These are phyloP conservation scores for Cheiracanthium punctorium DNA, from an alignment of 2,888 invertebrate genomes.

Conservation along the genomic window DNA sequence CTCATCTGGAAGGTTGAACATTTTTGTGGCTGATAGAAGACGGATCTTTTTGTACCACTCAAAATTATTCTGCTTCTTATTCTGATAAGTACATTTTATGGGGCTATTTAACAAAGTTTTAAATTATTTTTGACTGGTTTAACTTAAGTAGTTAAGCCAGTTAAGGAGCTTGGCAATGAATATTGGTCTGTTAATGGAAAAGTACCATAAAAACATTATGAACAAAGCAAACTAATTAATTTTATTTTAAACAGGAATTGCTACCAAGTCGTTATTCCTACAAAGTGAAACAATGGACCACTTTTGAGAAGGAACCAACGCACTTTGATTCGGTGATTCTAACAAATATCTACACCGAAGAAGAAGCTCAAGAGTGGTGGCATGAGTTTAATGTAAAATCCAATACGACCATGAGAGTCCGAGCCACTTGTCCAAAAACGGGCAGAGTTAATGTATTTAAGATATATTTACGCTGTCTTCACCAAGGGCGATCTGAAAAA, in stretches of 20 bases:
- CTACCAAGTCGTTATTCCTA: slow-evolving; percentile 53
- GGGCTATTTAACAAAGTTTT: too few relatives aligned
- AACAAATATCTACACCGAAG: slow-evolving; percentile 55
- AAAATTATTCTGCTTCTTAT: too few relatives aligned
- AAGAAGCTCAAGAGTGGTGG: slow-evolving; percentile 63
- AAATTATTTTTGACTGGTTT: too few relatives aligned
- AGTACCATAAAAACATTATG: too few relatives aligned
- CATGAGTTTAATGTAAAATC: slow-evolving; percentile 55
- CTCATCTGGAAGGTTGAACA: too few relatives aligned
- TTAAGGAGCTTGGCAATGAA: too few relatives aligned
- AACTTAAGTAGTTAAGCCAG: too few relatives aligned
- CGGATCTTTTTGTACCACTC: too few relatives aligned
- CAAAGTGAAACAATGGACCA: slow-evolving; percentile 48
- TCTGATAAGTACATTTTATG: too few relatives aligned
- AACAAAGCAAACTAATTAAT: too few relatives aligned
- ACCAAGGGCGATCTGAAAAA: slow-evolving; percentile 49
- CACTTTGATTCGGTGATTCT: slow-evolving; percentile 52
- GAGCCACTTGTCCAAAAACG: slow-evolving; percentile 57
- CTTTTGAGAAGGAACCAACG: slow-evolving; percentile 35
- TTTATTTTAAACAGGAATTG: slow-evolving; percentile 25
- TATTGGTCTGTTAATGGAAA: too few relatives aligned
- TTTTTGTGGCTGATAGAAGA: too few relatives aligned
- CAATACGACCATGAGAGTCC: slow-evolving; percentile 55
- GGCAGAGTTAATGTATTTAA: slow-evolving; percentile 55
- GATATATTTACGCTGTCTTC: slow-evolving; percentile 55